phyloP scores from a whole-genome alignment of 2,113 vertebrate species.

The Ancistrus triradiatus region DNA sequence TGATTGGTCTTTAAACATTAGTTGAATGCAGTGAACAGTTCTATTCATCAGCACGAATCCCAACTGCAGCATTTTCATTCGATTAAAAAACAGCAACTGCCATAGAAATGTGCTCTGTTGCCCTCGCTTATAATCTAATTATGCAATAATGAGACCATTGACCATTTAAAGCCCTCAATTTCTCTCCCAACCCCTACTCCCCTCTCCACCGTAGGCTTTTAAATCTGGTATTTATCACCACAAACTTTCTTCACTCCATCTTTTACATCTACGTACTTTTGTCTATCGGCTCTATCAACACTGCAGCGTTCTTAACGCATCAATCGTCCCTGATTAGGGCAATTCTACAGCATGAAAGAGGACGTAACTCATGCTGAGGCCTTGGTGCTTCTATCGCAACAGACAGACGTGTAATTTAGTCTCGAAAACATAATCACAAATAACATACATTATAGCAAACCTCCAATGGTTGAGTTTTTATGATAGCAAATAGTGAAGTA shows the following conservation, averaged over 20 bases:
- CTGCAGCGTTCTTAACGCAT: background rate
- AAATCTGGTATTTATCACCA: conserved; percentile 34
- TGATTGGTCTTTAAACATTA: conserved; percentile 12
- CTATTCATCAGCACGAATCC: conserved; percentile 9
- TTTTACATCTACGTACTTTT: too few species aligned
- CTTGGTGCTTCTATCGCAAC: too few species aligned
- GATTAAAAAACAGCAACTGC: conserved; percentile 19
- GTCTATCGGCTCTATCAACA: conserved; percentile 26
- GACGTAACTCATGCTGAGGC: background rate
- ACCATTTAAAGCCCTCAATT: conserved; percentile 21
- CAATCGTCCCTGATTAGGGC: conserved; percentile 31
- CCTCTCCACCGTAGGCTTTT: conserved; percentile 1
- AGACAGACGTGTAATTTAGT: too few species aligned
- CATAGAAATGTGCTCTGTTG: conserved; percentile 2
- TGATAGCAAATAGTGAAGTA: too few species aligned
- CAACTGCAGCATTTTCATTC: conserved; percentile 14
- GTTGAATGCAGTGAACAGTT: conserved; percentile 8
- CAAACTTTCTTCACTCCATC: too few species aligned
- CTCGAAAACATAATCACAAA: too few species aligned
- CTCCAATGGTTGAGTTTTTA: too few species aligned
- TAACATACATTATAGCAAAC: too few species aligned
- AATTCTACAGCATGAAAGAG: background rate
- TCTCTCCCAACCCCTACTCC: background rate
- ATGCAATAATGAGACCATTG: conserved; percentile 29
- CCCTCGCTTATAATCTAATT: conserved; percentile 28